Conservation (phyloP, 2,888 invertebrate species). For the Atethmia centrago region DNA sequence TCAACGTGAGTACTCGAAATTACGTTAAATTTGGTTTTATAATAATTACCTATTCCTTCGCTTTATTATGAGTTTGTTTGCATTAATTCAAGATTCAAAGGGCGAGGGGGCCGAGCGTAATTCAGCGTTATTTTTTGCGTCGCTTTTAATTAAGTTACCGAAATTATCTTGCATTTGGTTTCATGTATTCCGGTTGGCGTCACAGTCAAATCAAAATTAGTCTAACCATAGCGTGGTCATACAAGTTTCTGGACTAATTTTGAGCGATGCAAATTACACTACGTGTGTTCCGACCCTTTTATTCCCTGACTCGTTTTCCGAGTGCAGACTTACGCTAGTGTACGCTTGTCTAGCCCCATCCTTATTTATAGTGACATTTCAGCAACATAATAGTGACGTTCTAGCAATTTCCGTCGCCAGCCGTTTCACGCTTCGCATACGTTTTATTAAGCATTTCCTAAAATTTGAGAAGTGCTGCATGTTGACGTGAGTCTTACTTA, state of each 20-base stretch:
- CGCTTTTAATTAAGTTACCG: background rate
- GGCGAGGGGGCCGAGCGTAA: background rate
- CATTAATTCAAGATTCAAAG: no score
- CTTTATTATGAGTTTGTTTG: no score
- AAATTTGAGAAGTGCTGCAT: constrained; percentile 41
- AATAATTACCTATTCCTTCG: no score
- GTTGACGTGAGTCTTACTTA: constrained; percentile 14
- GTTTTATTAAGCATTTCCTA: constrained; percentile 59
- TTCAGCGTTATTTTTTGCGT: background rate
- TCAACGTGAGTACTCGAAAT: background rate
- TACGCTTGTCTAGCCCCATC: constrained; percentile 12
- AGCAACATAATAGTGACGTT: constrained; percentile 51
- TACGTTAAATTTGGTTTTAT: background rate
- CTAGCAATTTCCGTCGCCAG: constrained; percentile 55
- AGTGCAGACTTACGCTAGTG: background rate
- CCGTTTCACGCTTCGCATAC: constrained; percentile 50
- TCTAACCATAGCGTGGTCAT: no score
- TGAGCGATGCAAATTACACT: background rate
- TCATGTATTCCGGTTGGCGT: background rate
- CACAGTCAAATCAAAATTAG: background rate
- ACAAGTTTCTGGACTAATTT: no score
- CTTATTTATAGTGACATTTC: constrained; percentile 23
- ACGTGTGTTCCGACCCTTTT: background rate
- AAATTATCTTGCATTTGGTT: background rate
- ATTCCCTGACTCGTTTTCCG: background rate